Conservation (phyloP, 2,113 vertebrate genomes). For the Malurus elegans region DNA sequence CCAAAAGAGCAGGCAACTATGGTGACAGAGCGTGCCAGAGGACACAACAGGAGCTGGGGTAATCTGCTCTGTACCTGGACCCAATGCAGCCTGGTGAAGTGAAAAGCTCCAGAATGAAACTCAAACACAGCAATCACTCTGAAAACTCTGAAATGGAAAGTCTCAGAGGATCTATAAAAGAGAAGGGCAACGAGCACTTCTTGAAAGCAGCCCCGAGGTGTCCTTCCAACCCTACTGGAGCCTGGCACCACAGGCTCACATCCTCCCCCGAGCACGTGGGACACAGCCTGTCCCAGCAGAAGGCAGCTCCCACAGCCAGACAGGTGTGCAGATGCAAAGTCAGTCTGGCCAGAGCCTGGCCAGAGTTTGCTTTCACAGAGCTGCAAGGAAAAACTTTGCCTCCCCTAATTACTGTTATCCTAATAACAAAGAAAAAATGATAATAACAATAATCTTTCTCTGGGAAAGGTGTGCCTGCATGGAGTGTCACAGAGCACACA, state of each 20-base stretch:
- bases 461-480: neutral
- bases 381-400: neutral
- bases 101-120: neutral
- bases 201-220: neutral
- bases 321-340: fast-evolving
- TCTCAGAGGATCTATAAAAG: neutral
- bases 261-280: neutral
- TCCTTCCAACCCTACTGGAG: neutral
- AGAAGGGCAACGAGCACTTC: neutral
- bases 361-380: neutral
- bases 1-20: fast-evolving
- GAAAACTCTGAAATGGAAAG: neutral
- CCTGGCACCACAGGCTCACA: neutral
- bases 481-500: neutral
- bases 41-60: neutral
- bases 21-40: neutral
- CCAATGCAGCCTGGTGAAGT: neutral
- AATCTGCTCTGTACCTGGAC: neutral
- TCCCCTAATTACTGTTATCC: neutral
- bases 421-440: neutral
- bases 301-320: neutral
- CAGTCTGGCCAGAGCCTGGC: neutral
- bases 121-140: fast-evolving
- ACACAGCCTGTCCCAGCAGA: neutral
- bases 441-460: neutral